Conservation (phyloP, 1,140 invertebrate species). For the Drosophila virilis region DNA sequence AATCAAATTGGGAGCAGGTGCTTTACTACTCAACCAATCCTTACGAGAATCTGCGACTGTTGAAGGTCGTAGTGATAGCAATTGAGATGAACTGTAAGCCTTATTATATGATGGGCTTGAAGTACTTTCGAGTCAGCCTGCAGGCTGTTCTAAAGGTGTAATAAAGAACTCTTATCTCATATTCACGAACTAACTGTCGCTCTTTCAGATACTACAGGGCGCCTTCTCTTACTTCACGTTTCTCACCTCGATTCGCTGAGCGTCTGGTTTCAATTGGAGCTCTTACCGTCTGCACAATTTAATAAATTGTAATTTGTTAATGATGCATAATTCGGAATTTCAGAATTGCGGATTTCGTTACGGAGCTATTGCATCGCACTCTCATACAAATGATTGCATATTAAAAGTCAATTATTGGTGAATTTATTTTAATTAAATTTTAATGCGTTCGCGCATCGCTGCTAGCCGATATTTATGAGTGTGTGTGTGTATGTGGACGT, state of each 20-base stretch:
- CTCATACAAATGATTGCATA: conserved; percentile 73
- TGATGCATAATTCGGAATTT: conserved; percentile 35
- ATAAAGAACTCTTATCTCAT: neutral
- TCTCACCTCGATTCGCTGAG: conserved; percentile 59
- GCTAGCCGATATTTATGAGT: conserved; percentile 14
- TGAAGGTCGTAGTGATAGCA: conserved; percentile 64
- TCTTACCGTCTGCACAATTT: conserved; percentile 40
- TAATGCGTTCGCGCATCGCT: conserved; percentile 66
- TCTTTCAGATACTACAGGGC: conserved; percentile 55
- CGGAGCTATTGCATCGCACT: conserved; percentile 24
- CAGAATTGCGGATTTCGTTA: conserved; percentile 12
- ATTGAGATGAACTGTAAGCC: conserved; percentile 72
- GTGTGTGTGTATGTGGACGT: neutral
- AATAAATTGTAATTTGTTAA: conserved; percentile 65
- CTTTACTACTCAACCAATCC: conserved; percentile 58
- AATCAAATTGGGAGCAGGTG: conserved; percentile 61
- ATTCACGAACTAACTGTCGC: neutral
- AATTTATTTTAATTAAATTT: conserved; percentile 79
- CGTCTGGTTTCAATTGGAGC: neutral
- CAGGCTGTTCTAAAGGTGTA: conserved; percentile 61
- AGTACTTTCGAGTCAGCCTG: conserved; percentile 72
- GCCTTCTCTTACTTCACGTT: conserved; percentile 68
- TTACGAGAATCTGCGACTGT: conserved; percentile 57
- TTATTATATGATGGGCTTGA: conserved; percentile 64
- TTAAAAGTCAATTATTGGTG: conserved; percentile 77